These are phyloP conservation scores for Cenopis cana DNA, from an alignment of 2,888 invertebrate species.

Conservation along the genomic window DNA sequence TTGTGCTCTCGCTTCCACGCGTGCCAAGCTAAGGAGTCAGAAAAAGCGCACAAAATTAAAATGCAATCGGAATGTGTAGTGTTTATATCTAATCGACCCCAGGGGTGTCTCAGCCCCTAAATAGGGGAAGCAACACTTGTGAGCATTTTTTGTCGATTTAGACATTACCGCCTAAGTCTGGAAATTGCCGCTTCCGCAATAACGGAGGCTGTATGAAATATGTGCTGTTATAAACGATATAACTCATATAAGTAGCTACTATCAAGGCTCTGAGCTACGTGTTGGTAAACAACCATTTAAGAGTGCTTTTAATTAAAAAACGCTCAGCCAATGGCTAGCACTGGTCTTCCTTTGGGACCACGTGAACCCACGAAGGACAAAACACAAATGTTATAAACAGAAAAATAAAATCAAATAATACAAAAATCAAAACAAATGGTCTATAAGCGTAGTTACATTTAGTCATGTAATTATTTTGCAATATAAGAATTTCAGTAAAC, in stretches of 20 bases:
- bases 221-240: constrained; percentile 28
- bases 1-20: not conserved
- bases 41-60: not conserved
- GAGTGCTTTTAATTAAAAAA: too few relatives aligned
- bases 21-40: too few relatives aligned
- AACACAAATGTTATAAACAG: too few relatives aligned
- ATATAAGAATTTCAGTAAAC: not conserved
- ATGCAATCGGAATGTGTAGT: not conserved
- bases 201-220: constrained; percentile 34
- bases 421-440: too few relatives aligned
- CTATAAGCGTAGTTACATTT: too few relatives aligned
- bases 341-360: too few relatives aligned
- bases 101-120: constrained; percentile 38
- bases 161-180: constrained; percentile 47
- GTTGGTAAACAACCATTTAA: too few relatives aligned
- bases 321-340: too few relatives aligned
- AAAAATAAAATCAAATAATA: too few relatives aligned
- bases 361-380: too few relatives aligned
- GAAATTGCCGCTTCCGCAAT: constrained; percentile 44
- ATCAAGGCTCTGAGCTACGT: too few relatives aligned
- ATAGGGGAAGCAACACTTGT: constrained; percentile 49
- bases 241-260: constrained; percentile 1
- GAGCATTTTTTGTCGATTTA: constrained; percentile 51
- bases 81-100: not conserved
- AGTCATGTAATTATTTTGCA: not conserved